Evolutionary conservation across 2,113 vertebrate genomes (phyloP).

Genomic region (Pterocles orientalis): DNA sequence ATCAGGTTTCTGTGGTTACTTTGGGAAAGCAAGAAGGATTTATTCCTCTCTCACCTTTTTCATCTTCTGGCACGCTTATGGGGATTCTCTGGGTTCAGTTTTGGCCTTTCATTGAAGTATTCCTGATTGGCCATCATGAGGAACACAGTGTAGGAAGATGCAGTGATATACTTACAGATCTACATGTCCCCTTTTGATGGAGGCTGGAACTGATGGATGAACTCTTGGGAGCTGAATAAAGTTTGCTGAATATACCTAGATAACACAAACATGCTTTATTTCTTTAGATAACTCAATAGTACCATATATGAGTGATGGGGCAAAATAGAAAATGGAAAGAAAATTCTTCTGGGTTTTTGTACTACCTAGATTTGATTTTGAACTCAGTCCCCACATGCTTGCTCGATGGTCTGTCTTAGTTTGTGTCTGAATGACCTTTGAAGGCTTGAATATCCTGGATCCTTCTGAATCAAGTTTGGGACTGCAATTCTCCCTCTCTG

Average conservation of each 20-base stretch:
- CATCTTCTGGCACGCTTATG: neutral
- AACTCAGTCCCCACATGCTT: neutral
- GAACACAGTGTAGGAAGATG: neutral
- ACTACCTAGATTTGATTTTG: conserved; percentile 52
- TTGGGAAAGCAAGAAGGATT: neutral
- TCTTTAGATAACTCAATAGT: conserved; percentile 57
- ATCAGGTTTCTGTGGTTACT: neutral
- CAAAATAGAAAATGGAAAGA: conserved; percentile 63
- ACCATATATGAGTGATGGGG: conserved; percentile 50
- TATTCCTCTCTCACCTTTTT: neutral
- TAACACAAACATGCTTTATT: conserved; percentile 60
- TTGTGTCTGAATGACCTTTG: conserved; percentile 46
- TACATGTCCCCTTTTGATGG: neutral
- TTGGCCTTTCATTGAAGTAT: neutral
- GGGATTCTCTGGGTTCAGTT: neutral
- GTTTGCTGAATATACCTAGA: conserved; percentile 42
- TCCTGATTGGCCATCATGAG: neutral
- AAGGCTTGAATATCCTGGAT: conserved; percentile 22
- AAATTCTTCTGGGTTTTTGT: conserved; percentile 62
- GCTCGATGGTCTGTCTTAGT: conserved; percentile 49
- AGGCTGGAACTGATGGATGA: conserved; percentile 30
- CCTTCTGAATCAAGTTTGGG: conserved; percentile 49
- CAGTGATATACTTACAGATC: neutral
- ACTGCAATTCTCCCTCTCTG: conserved; percentile 1
- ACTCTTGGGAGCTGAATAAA: conserved; percentile 37